Evolutionary conservation across 2,888 invertebrate genomes (phyloP), one percentile per base, ranked within the genome.

Genomic region (Morpho deidamia): DNA sequence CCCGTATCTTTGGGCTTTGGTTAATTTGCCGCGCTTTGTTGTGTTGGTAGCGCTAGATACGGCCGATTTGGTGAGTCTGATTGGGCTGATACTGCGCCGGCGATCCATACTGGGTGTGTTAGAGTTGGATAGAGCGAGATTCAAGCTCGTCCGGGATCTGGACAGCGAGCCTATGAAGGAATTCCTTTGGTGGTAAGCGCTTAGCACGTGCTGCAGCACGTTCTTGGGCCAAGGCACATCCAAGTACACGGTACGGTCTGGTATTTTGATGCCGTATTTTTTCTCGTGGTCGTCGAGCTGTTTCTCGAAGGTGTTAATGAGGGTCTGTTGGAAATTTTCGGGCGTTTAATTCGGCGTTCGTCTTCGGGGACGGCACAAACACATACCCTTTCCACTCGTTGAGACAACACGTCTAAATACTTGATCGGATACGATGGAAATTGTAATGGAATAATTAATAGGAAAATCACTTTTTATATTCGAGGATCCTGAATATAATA

Each of bases 121-220:
- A 0, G 79, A 69, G 0, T 78, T 71, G 0, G 83, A 74, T 1
- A 82, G 55, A 59, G 82, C 74, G 2, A 75, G 52, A 69, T 91
- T 85, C 0, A 92, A 71, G 34, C 91, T 90, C 0, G 92, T 92
- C 11, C 92, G 79, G 0, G 92, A 92, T 0, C 92, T 73, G 0
- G 91, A 89, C 42, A 92, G 66, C 5, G 90, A 87, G 8, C 91
- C 91, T 8, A 92, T 87, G 64, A 92, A 90, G 8, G 85, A 81
- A 8, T 69, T 83, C 1, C 88, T 51, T 47, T 87, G 87, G 1
- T 89, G 81, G 66, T 86, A 81, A 0, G 79, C 74, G 53, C 70
- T 69, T 0, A 90, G 65, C 0, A 88, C 76, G 53, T 86, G 87
- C 10, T 87, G 88, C 0, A 90, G 62, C 0, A 87, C 89, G 61